Percentiles rank a stretch among this genome's conserved stretches.
Conservation (phyloP, 2,113 vertebrate species). For the Anas platyrhynchos region DNA sequence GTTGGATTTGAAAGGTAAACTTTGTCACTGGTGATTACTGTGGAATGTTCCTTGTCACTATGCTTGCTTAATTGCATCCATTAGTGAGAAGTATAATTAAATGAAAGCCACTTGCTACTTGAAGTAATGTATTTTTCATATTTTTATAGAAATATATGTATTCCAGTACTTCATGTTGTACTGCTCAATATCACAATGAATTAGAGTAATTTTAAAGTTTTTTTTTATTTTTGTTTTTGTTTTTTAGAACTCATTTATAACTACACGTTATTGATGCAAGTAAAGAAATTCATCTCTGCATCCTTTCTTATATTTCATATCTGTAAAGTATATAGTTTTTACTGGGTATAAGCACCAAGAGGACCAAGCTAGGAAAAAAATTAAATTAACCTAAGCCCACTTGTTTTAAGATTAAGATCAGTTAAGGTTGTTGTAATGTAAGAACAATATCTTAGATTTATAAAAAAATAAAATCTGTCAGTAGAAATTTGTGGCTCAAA, state of each 20-base stretch:
- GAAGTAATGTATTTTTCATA: not conserved
- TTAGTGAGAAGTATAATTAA: constrained; percentile 12
- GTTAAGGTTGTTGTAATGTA: not conserved
- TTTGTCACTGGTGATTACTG: not conserved
- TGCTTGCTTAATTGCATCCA: constrained; percentile 16
- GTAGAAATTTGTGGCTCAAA: not conserved
- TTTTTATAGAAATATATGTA: not conserved
- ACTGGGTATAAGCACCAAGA: not conserved
- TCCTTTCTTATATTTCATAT: not conserved
- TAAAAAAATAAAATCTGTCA: not conserved
- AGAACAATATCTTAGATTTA: not conserved
- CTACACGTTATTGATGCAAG: not conserved
- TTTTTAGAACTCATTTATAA: not conserved
- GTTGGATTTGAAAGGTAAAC: not conserved
- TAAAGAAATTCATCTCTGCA: not conserved
- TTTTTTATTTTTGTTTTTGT: rapidly evolving
- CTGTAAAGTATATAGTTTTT: not conserved
- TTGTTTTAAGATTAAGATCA: not conserved
- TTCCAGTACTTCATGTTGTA: not conserved
- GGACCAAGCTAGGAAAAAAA: not conserved
- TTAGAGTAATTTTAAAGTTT: not conserved
- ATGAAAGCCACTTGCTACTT: not conserved
- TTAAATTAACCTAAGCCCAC: not conserved
- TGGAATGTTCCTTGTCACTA: not conserved
- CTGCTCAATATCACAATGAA: not conserved